Evolutionary conservation across 37 sponge, comb jelly and placozoan genomes (phyloP).

Genomic region (Crambe crambe): DNA sequence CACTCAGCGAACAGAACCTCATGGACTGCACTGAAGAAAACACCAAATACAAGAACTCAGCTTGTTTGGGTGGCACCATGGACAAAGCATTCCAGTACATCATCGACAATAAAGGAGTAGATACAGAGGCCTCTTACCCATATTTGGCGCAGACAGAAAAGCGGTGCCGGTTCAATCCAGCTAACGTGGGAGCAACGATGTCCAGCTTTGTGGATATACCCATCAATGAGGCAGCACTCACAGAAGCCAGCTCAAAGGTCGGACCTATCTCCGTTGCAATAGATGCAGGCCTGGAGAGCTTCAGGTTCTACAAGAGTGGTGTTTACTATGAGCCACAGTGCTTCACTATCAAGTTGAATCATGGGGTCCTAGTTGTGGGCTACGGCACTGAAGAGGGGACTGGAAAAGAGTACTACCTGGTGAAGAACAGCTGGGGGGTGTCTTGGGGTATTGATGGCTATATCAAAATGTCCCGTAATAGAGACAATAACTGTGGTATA

Average conservation of each 20-base stretch:
- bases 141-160: constrained; percentile 78
- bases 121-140: constrained; percentile 90
- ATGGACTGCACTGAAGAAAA: constrained; percentile 86
- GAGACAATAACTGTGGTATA: constrained; percentile 86
- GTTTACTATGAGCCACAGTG: constrained; percentile 86
- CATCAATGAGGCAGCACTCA: constrained; percentile 67
- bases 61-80: constrained; percentile 92
- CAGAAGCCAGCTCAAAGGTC: constrained; percentile 63
- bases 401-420: constrained; percentile 74
- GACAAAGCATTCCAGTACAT: constrained; percentile 88
- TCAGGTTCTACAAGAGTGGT: constrained; percentile 76
- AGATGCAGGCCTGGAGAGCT: constrained; percentile 77
- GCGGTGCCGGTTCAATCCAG: constrained; percentile 59
- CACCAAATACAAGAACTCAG: constrained; percentile 83
- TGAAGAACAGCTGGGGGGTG: constrained; percentile 95
- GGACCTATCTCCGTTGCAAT: constrained; percentile 93
- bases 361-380: constrained; percentile 88
- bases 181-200: constrained; percentile 61
- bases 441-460: constrained; percentile 87
- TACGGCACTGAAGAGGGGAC: constrained; percentile 61
- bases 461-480: constrained; percentile 74
- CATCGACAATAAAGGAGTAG: constrained; percentile 71
- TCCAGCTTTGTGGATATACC: constrained; percentile 61
- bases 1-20: constrained; percentile 93
- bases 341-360: constrained; percentile 71